Conservation (phyloP, 2,797 vertebrate genomes). For the Acrossocheilus fasciatus region DNA sequence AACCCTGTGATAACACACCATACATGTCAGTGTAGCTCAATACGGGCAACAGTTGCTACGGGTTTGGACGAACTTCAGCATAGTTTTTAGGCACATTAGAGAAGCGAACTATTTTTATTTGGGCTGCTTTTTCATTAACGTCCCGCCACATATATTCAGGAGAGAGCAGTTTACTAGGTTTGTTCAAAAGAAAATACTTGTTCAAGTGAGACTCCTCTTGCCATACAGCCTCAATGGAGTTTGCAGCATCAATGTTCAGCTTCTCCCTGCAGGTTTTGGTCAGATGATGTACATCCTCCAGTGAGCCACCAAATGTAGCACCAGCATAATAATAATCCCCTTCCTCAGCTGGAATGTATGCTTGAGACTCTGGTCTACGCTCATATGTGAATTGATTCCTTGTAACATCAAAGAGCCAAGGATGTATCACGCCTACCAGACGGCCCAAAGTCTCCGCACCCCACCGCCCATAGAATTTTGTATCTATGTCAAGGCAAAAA, state of each 20-base stretch:
- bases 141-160: conserved; percentile 83
- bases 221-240: conserved; percentile 76
- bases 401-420: no score
- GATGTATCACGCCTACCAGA: no score
- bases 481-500: conserved; percentile 70
- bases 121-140: conserved; percentile 53
- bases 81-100: conserved; percentile 73
- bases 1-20: no score
- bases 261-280: no score
- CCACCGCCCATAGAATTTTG: no score
- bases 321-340: no score
- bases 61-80: conserved; percentile 63
- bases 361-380: no score
- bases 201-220: conserved; percentile 86
- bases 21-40: not conserved
- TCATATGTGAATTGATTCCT: no score
- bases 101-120: conserved; percentile 1
- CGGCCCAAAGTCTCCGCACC: no score
- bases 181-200: conserved; percentile 77
- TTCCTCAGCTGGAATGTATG: no score
- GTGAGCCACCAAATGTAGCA: no score
- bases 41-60: not conserved
- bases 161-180: conserved; percentile 81
- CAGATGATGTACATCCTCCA: no score
- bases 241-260: conserved; percentile 57